These are phyloP conservation scores for Orthosia cruda DNA, from an alignment of 2,888 invertebrate genomes.

Conservation along the genomic window DNA sequence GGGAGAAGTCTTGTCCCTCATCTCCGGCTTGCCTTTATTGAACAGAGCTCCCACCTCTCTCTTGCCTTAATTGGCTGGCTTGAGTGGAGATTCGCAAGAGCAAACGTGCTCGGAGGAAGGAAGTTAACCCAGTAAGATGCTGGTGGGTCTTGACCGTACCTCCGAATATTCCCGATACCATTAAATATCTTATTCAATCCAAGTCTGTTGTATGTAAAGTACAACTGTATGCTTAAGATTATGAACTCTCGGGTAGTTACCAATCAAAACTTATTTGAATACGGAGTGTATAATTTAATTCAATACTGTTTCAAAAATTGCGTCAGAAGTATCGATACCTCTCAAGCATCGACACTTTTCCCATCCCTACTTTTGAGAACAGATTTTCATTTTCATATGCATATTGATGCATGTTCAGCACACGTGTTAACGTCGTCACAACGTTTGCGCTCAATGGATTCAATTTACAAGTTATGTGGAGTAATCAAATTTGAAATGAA, in stretches of 20 bases:
- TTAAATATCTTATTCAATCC: not conserved
- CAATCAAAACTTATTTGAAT: no score
- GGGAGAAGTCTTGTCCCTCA: no score
- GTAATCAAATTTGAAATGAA: conserved; percentile 54
- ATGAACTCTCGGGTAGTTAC: not conserved
- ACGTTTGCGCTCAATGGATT: conserved; percentile 59
- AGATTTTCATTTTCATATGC: conserved; percentile 85
- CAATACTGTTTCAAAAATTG: not conserved
- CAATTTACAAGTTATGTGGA: conserved; percentile 61
- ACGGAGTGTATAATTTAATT: no score
- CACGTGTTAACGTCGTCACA: conserved; percentile 75
- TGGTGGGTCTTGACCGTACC: no score
- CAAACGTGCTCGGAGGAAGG: no score
- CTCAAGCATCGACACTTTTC: conserved; percentile 14
- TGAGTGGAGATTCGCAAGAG: no score
- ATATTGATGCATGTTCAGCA: conserved; percentile 80
- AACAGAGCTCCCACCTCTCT: no score
- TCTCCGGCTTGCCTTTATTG: no score
- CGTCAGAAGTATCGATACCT: not conserved
- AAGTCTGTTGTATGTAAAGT: no score
- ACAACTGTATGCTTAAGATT: not conserved
- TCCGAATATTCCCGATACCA: not conserved
- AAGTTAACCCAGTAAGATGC: no score
- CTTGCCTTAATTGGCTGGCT: no score
- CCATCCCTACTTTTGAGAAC: conserved; percentile 54